Conservation (phyloP, 1,140 invertebrate species). For the Heliothis virescens region DNA sequence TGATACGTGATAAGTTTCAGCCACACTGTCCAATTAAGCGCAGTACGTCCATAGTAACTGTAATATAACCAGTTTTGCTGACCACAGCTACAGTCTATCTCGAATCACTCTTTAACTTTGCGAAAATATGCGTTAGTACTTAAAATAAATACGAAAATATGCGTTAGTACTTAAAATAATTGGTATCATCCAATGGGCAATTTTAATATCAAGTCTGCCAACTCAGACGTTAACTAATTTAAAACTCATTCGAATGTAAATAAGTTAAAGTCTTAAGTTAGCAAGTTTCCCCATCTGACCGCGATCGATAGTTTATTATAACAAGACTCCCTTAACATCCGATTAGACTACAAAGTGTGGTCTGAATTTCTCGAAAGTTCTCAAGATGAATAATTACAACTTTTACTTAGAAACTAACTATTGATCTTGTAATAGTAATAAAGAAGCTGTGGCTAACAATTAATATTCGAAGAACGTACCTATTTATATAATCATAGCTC, state of each 20-base stretch:
- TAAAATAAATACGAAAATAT: neutral
- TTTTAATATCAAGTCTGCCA: no score
- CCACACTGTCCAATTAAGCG: slow-evolving; percentile 3
- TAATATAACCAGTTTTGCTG: neutral
- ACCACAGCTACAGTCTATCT: neutral
- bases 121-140: neutral
- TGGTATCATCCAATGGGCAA: neutral
- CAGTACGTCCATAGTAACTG: neutral
- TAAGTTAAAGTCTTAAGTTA: neutral
- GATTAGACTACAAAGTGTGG: neutral
- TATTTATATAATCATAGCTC: no score
- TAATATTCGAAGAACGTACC: no score
- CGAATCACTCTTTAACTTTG: neutral
- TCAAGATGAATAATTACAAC: neutral
- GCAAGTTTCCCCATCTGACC: slow-evolving; percentile 13
- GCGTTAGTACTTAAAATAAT: no score
- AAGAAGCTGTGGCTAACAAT: neutral
- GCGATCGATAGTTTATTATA: slow-evolving; percentile 17
- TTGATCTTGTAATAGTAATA: neutral
- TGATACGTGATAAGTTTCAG: neutral
- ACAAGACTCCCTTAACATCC: neutral
- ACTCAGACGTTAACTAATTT: neutral
- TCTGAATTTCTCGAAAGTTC: slow-evolving; percentile 10
- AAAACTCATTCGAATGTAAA: neutral
- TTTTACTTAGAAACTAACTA: neutral